Evolutionary conservation across 2,797 vertebrate species (phyloP).

Genomic region (Tragopan temminckii): DNA sequence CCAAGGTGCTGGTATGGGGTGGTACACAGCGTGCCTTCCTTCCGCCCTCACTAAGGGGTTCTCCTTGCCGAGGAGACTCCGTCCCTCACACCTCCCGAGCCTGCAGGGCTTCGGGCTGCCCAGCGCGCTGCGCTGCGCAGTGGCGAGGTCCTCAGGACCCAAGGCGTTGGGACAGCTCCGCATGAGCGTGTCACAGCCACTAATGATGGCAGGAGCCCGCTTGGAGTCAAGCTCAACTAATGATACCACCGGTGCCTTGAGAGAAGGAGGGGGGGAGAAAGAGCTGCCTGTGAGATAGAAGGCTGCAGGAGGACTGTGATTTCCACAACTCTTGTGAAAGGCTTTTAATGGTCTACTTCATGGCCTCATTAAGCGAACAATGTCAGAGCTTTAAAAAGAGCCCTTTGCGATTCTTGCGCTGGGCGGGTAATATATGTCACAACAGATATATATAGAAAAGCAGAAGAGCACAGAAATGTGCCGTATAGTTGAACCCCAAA

Average conservation of each 20-base stretch:
- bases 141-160: neutral
- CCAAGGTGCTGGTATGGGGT: neutral
- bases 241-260: neutral
- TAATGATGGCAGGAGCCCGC: neutral
- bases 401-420: neutral
- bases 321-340: neutral
- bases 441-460: neutral
- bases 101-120: rapidly evolving
- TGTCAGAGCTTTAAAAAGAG: slow-evolving; percentile 2
- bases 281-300: neutral
- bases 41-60: neutral
- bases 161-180: neutral
- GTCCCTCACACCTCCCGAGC: neutral
- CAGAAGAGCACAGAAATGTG: neutral
- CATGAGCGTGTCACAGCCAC: neutral
- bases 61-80: neutral
- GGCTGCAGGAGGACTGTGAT: neutral
- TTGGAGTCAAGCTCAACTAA: neutral
- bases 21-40: neutral
- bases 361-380: slow-evolving; percentile 2
- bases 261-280: neutral
- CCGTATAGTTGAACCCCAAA: slow-evolving; percentile 29
- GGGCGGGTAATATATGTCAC: neutral
- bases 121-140: rapidly evolving
- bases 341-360: slow-evolving; percentile 7